Conservation (phyloP, 2,888 invertebrate species). For the Melinaea menophilus region DNA sequence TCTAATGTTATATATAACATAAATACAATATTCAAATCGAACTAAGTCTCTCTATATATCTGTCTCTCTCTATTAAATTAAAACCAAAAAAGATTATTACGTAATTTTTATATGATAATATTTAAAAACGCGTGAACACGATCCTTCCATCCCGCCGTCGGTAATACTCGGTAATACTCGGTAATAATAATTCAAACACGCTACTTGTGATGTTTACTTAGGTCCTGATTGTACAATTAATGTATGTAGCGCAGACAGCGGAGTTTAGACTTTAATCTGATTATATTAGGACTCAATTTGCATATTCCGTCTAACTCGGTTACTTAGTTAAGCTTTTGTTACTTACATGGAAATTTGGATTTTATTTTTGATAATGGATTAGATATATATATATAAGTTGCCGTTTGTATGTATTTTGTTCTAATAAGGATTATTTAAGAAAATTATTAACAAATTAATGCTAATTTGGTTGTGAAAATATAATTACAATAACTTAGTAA, state of each 20-base stretch:
- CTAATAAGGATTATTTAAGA: not conserved
- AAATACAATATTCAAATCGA: too few species aligned
- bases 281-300: slow-evolving; percentile 34
- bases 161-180: slow-evolving; percentile 46
- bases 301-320: slow-evolving; percentile 15
- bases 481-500: too few species aligned
- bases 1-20: too few species aligned
- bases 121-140: slow-evolving; percentile 35
- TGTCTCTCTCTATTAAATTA: too few species aligned
- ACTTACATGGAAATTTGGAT: not conserved
- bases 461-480: not conserved
- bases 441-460: not conserved
- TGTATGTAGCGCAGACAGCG: slow-evolving; percentile 37
- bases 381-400: not conserved
- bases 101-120: not conserved
- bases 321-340: slow-evolving; percentile 15
- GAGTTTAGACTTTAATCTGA: slow-evolving; percentile 39
- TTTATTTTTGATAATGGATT: not conserved
- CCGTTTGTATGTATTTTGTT: not conserved
- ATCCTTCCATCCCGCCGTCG: slow-evolving; percentile 54
- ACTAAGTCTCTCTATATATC: too few species aligned
- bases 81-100: too few species aligned
- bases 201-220: slow-evolving; percentile 54
- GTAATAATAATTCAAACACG: slow-evolving; percentile 57
- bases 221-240: slow-evolving; percentile 59